phyloP scores from a whole-genome alignment of 2,888 invertebrate species.

The Sisyra terminalis region DNA sequence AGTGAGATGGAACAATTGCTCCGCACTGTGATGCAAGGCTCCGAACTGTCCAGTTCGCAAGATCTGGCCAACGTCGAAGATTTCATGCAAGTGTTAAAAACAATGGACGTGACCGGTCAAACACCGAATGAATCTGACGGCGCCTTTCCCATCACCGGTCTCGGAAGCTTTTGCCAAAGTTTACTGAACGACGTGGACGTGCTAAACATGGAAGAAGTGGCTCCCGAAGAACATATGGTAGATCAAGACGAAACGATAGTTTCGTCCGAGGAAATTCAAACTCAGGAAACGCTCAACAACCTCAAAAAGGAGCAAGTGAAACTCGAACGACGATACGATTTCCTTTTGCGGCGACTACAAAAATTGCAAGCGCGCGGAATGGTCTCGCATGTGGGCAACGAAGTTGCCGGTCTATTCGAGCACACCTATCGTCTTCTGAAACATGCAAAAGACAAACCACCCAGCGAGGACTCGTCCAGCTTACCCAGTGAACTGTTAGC shows the following conservation, averaged over 20 bases:
- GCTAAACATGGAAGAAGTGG: constrained; percentile 31
- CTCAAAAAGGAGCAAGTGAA: constrained; percentile 36
- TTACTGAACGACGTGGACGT: constrained; percentile 33
- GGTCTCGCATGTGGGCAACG: constrained; percentile 63
- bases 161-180: constrained; percentile 19
- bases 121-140: constrained; percentile 13
- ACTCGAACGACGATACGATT: constrained; percentile 52
- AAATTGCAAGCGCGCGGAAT: constrained; percentile 60
- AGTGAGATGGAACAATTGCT: constrained; percentile 2
- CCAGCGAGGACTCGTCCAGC: neutral
- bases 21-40: neutral
- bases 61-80: constrained; percentile 15
- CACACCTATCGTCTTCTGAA: constrained; percentile 42
- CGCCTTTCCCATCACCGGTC: constrained; percentile 22
- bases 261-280: constrained; percentile 23
- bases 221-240: constrained; percentile 23
- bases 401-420: constrained; percentile 60
- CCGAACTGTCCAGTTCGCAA: constrained; percentile 16
- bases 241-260: constrained; percentile 17
- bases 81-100: constrained; percentile 4
- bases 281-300: constrained; percentile 35
- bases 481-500: constrained; percentile 8
- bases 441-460: constrained; percentile 16
- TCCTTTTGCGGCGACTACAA: constrained; percentile 52
- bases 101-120: neutral